Base-by-base conservation (phyloP, 2,113 vertebrate species). In the Leptobrachium leishanense region DNA sequence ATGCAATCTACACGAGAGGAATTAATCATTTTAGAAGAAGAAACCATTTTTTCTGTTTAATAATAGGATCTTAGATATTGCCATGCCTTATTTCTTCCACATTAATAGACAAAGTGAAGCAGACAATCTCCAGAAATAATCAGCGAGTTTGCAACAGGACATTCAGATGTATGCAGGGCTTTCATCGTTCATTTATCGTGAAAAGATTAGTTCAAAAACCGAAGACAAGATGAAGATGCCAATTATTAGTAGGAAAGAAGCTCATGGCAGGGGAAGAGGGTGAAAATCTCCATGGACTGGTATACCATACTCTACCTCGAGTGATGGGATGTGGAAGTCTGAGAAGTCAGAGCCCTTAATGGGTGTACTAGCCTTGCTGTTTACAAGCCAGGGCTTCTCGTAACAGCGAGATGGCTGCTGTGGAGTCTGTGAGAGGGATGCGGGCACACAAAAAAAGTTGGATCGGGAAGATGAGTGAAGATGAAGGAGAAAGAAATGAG, bases 341-440 rank as follows among this genome's bases (percentile, higher is more conserved):
- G 95, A 89, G 92, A 91, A 95, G 91, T 93, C 94, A 90, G 90
- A 93, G 93, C 95, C 95, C 96, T 95, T 95, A 94, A 94, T 86
- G 82, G 94, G 91, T 89, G 94, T 93, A 88, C 94, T 86, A 83
- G 93, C 95, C 95, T 98, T 99, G 97, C 97, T 98, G 96, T 98
- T 96, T 92, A 96, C 92, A 94, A 98, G 94, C 97, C 97, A 99
- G 92, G 97, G 97, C 94, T 98, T 99, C 93, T 97, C 97, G 95
- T 98, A 99, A 93, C 95, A 96, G 88, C 97, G 97, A 43, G 94
- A 95, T 90, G 94, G 91, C 92, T 95, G 94, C 74, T 95, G 94
- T 90, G 94, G 93, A 91, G 96, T 96, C 96, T 98, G 95, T 87
- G 93, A 85, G 92, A 94, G 76, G 85, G 89, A 90, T 82, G 84